A percentile compares a stretch with the other conserved stretches of the same genome.
These are phyloP conservation scores for Sphaerodactylus townsendi DNA, from an alignment of 2,113 vertebrate genomes.

Conservation along the genomic window DNA sequence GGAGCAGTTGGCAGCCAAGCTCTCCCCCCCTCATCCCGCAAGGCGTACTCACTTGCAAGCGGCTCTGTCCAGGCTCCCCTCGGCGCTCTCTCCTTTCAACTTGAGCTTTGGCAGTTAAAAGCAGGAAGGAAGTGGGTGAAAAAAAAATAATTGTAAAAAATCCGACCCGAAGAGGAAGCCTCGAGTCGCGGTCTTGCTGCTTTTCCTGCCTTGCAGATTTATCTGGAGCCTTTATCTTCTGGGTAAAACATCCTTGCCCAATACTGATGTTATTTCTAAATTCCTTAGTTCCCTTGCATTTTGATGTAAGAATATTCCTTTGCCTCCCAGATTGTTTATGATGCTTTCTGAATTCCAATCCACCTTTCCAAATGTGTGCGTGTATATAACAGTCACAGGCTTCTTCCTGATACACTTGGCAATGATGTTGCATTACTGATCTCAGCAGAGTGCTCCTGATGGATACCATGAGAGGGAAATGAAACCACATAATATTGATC, in stretches of 20 bases:
- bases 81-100: slow-evolving; percentile 65
- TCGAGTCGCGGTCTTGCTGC: slow-evolving; percentile 51
- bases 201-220: slow-evolving; percentile 14
- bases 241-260: slow-evolving; percentile 37
- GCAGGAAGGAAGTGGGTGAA: slow-evolving; percentile 79
- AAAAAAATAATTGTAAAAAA: slow-evolving; percentile 48
- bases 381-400: neutral
- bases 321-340: neutral
- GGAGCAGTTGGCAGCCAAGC: neutral
- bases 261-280: neutral
- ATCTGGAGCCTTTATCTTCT: slow-evolving; percentile 50
- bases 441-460: no score
- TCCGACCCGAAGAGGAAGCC: slow-evolving; percentile 70
- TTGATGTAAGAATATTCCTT: neutral
- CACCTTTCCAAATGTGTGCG: no score
- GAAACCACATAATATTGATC: neutral
- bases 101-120: slow-evolving; percentile 72
- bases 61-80: slow-evolving; percentile 56
- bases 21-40: neutral
- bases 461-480: neutral
- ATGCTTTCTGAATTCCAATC: neutral
- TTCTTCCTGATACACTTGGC: neutral
- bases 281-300: neutral
- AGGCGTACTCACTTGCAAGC: slow-evolving; percentile 41
- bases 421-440: neutral